A percentile compares a stretch with the other conserved stretches of the same genome.
Evolutionary conservation across 2,113 vertebrate species (phyloP).

Genomic region (Ciconia stormi): DNA sequence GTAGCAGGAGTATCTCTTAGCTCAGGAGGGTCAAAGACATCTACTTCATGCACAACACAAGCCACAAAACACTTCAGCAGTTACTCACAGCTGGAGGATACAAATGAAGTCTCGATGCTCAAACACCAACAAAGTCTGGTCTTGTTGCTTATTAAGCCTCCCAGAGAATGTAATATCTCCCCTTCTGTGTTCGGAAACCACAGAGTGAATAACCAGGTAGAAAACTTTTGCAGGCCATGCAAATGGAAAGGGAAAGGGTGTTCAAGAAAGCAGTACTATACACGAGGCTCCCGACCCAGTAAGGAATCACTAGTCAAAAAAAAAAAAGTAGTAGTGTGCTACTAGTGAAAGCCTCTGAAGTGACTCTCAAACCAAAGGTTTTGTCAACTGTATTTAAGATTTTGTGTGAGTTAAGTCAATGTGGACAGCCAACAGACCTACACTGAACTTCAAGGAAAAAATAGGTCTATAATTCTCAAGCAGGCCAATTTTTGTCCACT

Average conservation of each 20-base stretch:
- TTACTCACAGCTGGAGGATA: not conserved
- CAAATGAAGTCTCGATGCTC: not conserved
- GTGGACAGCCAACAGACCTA: not conserved
- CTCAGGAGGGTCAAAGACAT: not conserved
- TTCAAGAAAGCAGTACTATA: not conserved
- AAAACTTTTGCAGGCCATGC: not conserved
- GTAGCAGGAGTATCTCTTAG: not conserved
- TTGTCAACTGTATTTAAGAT: not conserved
- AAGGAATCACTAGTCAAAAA: not conserved
- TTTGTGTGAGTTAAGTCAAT: not conserved
- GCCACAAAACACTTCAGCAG: not conserved
- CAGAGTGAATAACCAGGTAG: not conserved
- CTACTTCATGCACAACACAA: not conserved
- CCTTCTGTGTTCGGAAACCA: not conserved
- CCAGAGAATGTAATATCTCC: not conserved
- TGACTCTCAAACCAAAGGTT: not conserved
- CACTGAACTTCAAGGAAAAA: not conserved
- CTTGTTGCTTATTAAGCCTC: not conserved
- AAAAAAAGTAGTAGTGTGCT: not conserved
- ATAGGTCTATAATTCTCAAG: not conserved
- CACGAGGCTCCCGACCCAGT: not conserved
- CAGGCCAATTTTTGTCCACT: not conserved
- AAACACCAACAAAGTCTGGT: not conserved
- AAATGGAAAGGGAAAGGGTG: not conserved
- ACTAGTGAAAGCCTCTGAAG: not conserved